A percentile compares a stretch with the other conserved stretches of the same genome.
Conservation (phyloP, 1,140 invertebrate species). For the Drosophila kepulauana region DNA sequence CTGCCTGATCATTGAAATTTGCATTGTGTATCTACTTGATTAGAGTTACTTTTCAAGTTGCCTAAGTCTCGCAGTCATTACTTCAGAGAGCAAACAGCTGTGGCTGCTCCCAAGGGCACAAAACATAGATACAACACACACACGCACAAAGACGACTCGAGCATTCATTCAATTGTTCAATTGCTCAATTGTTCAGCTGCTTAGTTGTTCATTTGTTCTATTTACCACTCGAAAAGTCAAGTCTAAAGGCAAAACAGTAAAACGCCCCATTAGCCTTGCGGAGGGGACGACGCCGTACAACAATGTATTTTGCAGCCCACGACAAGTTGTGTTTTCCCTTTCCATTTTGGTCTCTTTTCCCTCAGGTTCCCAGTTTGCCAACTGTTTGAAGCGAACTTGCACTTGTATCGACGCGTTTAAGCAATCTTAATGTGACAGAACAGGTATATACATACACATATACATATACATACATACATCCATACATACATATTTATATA, state of each 20-base stretch:
- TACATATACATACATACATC: too few relatives aligned
- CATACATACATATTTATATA: too few relatives aligned
- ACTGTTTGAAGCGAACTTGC: neutral
- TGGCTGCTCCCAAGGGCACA: neutral
- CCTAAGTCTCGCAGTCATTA: conserved; percentile 26
- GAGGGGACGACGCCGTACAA: neutral
- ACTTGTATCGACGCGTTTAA: conserved; percentile 5
- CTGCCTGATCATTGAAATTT: conserved; percentile 21
- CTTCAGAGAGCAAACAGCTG: conserved; percentile 19
- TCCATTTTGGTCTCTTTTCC: neutral
- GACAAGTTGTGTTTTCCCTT: neutral
- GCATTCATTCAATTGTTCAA: conserved; percentile 11
- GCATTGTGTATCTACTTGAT: conserved; percentile 49
- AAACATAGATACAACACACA: too few relatives aligned
- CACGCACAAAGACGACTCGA: neutral
- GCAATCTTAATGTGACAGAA: neutral
- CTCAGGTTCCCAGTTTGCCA: neutral
- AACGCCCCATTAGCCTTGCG: conserved; percentile 16
- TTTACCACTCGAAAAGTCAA: conserved; percentile 13
- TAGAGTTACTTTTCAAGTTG: conserved; percentile 31
- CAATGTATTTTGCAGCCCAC: conserved; percentile 4
- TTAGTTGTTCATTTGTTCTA: conserved; percentile 10
- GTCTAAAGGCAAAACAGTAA: conserved; percentile 4
- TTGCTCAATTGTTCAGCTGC: conserved; percentile 15
- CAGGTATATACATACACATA: neutral